Conservation (phyloP, 1,140 invertebrate genomes). For the Apocrypta bakeri region DNA sequence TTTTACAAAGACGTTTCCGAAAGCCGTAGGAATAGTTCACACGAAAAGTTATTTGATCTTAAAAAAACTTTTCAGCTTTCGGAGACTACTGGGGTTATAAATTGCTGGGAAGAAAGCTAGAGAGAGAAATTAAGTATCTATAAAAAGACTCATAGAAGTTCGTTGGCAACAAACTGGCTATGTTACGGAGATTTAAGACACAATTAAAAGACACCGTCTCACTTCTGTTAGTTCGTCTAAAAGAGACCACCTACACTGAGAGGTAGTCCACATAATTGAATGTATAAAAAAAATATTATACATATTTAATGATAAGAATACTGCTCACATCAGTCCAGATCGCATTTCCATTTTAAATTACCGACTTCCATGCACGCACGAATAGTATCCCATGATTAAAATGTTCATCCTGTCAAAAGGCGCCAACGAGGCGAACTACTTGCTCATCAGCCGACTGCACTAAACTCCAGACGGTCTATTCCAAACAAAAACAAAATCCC, state of each 20-base stretch:
- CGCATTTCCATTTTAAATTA: too few relatives aligned
- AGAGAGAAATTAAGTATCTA: conserved; percentile 47
- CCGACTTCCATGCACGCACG: too few relatives aligned
- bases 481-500: neutral
- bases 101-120: neutral
- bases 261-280: too few relatives aligned
- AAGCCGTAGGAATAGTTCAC: neutral
- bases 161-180: conserved; percentile 40
- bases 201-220: conserved; percentile 40
- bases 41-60: conserved; percentile 13
- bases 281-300: too few relatives aligned
- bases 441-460: neutral
- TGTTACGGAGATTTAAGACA: conserved; percentile 41
- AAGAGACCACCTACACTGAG: too few relatives aligned
- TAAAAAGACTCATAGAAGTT: conserved; percentile 45
- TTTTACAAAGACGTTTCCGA: neutral
- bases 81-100: neutral
- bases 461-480: neutral
- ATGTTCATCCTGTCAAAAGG: neutral
- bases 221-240: too few relatives aligned
- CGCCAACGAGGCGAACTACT: neutral
- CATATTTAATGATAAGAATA: too few relatives aligned
- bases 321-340: too few relatives aligned
- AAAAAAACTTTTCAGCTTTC: conserved; percentile 21
- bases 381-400: neutral